Base-by-base conservation (phyloP, 1,140 invertebrate genomes). In the Agrilus planipennis region DNA sequence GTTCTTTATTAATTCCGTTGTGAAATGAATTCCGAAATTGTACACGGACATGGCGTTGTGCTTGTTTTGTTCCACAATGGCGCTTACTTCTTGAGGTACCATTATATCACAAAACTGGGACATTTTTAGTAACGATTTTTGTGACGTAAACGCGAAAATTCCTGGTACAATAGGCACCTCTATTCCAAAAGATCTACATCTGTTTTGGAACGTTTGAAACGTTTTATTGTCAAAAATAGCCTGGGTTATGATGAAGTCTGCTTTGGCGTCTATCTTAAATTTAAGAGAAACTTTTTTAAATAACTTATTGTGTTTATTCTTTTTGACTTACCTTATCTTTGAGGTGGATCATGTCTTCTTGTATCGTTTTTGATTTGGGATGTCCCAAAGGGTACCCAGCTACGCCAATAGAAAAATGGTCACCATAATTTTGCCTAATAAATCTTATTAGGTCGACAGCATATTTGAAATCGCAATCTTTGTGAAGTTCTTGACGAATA, bases 361-460 rank as follows among this genome's bases (percentile, higher is more conserved):
- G 51, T 20, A 41, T 23, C 32, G 7, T 35, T 20, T n/a, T 19
- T 6, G 39, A 39, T 16, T 39, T 19, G 3, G 45, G 48, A 20
- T 39, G 39, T 21, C 51, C 36, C 3, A 52, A 53, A n/a, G 57
- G 57, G 41, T 55, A 60, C 14, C 57, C 63, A 29, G 61, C 57
- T n/a, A 65, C 54, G 25, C 63, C 63, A 35, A 67, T 63, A 41
- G 58, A 63, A 43, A 68, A 68, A 43, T 62, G 64, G 32, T 60
- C 41, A 25, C 50, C 54, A 16, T 54, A 54, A 34, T 46, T 41
- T 22, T 55, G 21, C 41, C 51, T 56, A 29, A 68, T 61, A 37
- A 56, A 54, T 28, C 47, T 40, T 28, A 68, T 17, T 18, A 47
- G 29, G n/a, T 47, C 38, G 4, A 11, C 7, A 10, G 45, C 41